These are phyloP conservation scores for Helarctos malayanus DNA, from an alignment of 2,797 vertebrate genomes.

Conservation along the genomic window DNA sequence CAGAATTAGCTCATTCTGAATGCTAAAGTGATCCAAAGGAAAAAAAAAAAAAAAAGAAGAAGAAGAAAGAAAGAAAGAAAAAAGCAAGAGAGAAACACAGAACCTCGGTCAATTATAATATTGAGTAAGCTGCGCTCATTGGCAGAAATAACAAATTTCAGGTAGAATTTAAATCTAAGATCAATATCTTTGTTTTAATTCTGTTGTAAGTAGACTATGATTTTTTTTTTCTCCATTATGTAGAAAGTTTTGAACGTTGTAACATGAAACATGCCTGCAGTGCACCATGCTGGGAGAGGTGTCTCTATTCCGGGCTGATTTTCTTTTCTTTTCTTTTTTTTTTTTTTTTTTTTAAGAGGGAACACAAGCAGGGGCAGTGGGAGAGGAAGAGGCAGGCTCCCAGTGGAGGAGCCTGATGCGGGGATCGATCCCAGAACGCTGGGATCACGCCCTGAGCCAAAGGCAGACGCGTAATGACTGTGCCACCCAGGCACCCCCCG, in stretches of 20 bases:
- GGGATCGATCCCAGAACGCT: no score
- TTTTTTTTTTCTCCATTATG: slow-evolving; percentile 1
- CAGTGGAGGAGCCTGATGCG: no score
- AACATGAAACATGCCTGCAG: not conserved
- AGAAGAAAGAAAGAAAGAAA: slow-evolving; percentile 29
- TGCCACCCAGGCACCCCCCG: not conserved
- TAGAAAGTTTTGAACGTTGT: not conserved
- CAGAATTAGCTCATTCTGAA: slow-evolving; percentile 83
- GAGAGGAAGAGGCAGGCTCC: no score
- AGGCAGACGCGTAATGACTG: no score
- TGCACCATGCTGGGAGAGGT: not conserved
- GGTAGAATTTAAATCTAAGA: slow-evolving; percentile 39
- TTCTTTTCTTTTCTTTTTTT: not conserved
- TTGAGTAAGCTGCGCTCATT: slow-evolving; percentile 76
- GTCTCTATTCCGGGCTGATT: not conserved
- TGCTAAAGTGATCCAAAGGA: slow-evolving; percentile 54
- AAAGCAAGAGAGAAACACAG: slow-evolving; percentile 77
- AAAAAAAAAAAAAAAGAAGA: slow-evolving; percentile 46
- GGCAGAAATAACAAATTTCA: slow-evolving; percentile 66
- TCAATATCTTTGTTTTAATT: slow-evolving; percentile 59
- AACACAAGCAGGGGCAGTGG: no score
- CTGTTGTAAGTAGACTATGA: not conserved
- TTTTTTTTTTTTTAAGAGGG: no score
- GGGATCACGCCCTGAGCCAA: no score
- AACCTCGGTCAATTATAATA: slow-evolving; percentile 79